Base-by-base conservation (phyloP, 1,140 invertebrate genomes). In the Anoplolepis gracilipes region DNA sequence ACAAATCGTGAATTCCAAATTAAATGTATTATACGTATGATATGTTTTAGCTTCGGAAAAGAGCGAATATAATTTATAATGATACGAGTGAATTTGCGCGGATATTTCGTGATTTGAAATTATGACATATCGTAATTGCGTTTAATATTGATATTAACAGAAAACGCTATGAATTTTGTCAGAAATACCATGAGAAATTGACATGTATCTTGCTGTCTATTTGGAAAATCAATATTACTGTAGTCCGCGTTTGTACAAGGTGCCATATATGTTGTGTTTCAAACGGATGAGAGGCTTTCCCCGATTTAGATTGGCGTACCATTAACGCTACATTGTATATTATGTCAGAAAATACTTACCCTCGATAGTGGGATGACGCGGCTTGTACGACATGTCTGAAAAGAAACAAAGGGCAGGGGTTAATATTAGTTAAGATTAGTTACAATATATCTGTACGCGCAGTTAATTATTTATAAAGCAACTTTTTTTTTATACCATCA, bases 331-430 rank as follows among this genome's bases (percentile, higher is more conserved):
- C 67, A 19, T n/a, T 49, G 22, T 59, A 36, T 82, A 73, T 82
- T 73, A 78, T 84, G 57, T 77, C 22, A 61, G 36, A 73, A 64
- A 53, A 73, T 7, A 95, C 95, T 95, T 92, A 96, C 95, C 95
- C 94, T 96, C 95, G 90, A 94, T 91, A 87, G 95, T 89, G 79
- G 95, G 93, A 91, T 95, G 94, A 55, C 94, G 93, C 77, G 95
- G 95, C 88, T 95, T 95, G 93, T 95, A 96, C 72, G 95, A 95
- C 93, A 95, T 94, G 92, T 95, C 95, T 95, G 95, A 64, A 96
- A 95, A 90, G 88, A 92, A 91, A 91, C 92, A 91, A 88, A 39
- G 22, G 67, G 72, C 87, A 39, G 22, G 69, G 72, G 84, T 88
- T 91, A 87, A 77, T 87, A 90, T 93, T 92, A 92, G 78, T 91